Base-by-base conservation (phyloP, 2,797 vertebrate genomes). In the Sebastes melanostomus region DNA sequence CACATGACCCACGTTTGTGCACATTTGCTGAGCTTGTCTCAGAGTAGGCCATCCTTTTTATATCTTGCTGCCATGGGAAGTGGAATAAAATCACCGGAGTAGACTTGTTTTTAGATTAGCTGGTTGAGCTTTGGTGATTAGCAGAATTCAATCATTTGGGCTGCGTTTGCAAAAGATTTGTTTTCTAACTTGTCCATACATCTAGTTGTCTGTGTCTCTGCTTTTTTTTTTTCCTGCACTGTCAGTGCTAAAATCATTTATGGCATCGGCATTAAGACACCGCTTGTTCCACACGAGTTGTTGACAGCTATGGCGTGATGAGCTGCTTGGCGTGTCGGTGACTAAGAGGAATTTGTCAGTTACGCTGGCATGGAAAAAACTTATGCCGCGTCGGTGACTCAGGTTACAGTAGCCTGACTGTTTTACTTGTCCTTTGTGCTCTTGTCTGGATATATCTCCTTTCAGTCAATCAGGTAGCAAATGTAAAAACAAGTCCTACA, bases 341-440 rank as follows among this genome's bases (percentile, higher is more conserved):
- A 24, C 8, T 74, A 32, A 52, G 36, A 66, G 68, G 84, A 90
- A 86, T 72, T 79, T 79, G 69, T 83, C 77, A 65, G 67, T 61
- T 42, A 52, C 34, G 52, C 62, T 32, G 60, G 16, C 32, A 8
- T 30, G 69, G 29, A 46, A 71, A 82, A 78, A 82, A 36, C 16
- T 5, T 20, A 3, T 74, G 46, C 62, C 2, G 18, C 56, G 56
- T 54, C 5, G 27, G 25, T 69, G 75, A 77, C 36, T 92, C 86
- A 8, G 46, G 60, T 84, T 87, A 36, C 86, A 38, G 59, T 4
- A 20, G 69, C 20, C 67, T 25, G 72, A 32, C 36, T 59, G 30
- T 66, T 32, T 16, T 16, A 13, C 46, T 38, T 76, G 65, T 82
- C 59, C 54, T 72, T 42, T 36, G 29, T 36, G 27, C 22, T 70